A percentile compares a stretch with the other conserved stretches of the same genome.
phyloP scores from a whole-genome alignment of 2,888 invertebrate genomes.

The Pyrochroa serraticornis region DNA sequence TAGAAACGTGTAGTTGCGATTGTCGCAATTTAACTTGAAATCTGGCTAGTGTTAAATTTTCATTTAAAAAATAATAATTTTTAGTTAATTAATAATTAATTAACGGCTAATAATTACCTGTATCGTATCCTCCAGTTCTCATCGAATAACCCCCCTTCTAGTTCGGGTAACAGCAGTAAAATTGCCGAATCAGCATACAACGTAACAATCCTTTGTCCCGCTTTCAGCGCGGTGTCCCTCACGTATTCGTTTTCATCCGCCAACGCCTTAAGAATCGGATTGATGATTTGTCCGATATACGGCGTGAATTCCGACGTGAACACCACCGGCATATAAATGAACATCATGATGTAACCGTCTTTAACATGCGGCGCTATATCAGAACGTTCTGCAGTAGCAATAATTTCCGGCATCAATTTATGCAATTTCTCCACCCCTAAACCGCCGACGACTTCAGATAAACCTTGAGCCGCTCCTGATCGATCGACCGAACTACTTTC shows the following conservation, averaged over 20 bases:
- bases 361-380: slow-evolving; percentile 97
- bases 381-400: slow-evolving; percentile 88
- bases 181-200: slow-evolving; percentile 96
- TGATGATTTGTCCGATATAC: slow-evolving; percentile 90
- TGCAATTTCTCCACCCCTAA: slow-evolving; percentile 94
- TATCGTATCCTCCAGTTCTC: slow-evolving; percentile 98
- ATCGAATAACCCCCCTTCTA: slow-evolving; percentile 93
- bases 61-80: no score
- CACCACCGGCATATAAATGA: slow-evolving; percentile 97
- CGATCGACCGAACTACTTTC: slow-evolving; percentile 94
- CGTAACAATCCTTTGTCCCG: slow-evolving; percentile 96
- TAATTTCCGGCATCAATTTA: slow-evolving; percentile 97
- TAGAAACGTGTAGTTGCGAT: no score
- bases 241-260: slow-evolving; percentile 99
- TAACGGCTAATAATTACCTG: slow-evolving; percentile 43
- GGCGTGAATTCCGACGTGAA: slow-evolving; percentile 95
- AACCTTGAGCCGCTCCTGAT: slow-evolving; percentile 87
- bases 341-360: slow-evolving; percentile 99
- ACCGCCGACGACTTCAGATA: slow-evolving; percentile 97
- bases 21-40: no score
- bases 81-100: no score
- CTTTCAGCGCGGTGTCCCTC: slow-evolving; percentile 93
- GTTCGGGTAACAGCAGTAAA: slow-evolving; percentile 87
- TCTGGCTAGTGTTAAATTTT: no score
- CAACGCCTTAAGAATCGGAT: slow-evolving; percentile 94